phyloP scores from a whole-genome alignment of 2,113 vertebrate genomes.

The Puntigrus tetrazona region DNA sequence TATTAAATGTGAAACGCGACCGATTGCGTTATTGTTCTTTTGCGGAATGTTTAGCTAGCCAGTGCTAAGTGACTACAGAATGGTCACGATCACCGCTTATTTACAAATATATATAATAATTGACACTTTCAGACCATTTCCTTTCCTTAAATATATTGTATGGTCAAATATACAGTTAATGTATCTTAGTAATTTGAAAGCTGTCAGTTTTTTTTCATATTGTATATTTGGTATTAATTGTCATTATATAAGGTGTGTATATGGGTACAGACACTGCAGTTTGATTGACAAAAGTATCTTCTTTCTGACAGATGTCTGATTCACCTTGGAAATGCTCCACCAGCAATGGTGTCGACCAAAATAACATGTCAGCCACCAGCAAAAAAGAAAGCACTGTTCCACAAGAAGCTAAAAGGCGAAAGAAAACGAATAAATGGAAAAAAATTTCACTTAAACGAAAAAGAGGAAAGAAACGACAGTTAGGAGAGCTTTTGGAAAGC shows the following conservation, averaged over 20 bases:
- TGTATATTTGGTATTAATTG: not conserved
- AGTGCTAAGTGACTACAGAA: not conserved
- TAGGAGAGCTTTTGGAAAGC: constrained; percentile 7
- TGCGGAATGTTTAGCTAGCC: not conserved
- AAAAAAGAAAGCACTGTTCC: not conserved
- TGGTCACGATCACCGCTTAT: not conserved
- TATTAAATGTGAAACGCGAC: not conserved
- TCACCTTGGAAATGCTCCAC: not conserved
- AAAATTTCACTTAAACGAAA: not conserved
- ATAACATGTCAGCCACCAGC: not conserved
- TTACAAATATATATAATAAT: not conserved
- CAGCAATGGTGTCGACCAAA: not conserved
- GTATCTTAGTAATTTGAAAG: not conserved
- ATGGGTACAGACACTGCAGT: not conserved
- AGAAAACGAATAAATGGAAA: constrained; percentile 17
- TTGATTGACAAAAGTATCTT: not conserved
- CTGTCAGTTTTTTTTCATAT: not conserved
- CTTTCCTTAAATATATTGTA: not conserved
- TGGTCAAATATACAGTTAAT: not conserved
- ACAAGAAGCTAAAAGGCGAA: not conserved
- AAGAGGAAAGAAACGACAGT: constrained; percentile 40
- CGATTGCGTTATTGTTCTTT: not conserved
- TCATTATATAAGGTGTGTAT: not conserved
- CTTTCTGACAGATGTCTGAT: constrained; percentile 16
- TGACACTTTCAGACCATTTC: not conserved